Evolutionary conservation across 1,140 invertebrate species (phyloP), one percentile per base, ranked within the genome.

Genomic region (Zophobas morio): DNA sequence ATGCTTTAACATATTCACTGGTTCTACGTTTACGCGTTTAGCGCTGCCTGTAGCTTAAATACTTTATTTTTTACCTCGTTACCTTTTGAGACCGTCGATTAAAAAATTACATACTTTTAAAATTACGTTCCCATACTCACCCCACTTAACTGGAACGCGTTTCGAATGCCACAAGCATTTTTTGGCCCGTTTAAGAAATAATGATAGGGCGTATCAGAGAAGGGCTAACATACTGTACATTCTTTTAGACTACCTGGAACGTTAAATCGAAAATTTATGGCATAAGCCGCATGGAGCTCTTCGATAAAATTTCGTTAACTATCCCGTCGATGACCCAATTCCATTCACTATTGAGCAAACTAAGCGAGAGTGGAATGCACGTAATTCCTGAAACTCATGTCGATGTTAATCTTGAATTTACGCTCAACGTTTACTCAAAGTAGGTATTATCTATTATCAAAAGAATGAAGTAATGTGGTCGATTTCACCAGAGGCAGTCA

Each of bases 361-460:
- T 42, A 20, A 66, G 60, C 56, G 56, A 42, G 60, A 66, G 60
- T 66, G 60, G 60, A 66, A 66, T 66, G 40, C 37, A 66, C 20
- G 60, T 66, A 66, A 66, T 42, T 66, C 37, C 60, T 66, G 60
- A 66, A 66, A 66, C 60, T 66, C 60, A 66, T 66, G 60, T 66
- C 60, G 60, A 66, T 66, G 60, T 33, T 66, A 66, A 66, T 66
- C 60, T 66, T 39, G 37, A 33, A 40, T 42, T 42, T 66, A 36
- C 60, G 2, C 20, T 36, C 6, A 66, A 8, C 60, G 6, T 37
- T 66, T 66, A 51, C 8, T 60, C 36, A 66, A 66, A 42, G 42
- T 42, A 40, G 20, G 20, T 20, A 20, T 20, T 20, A 20, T 20
- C 20, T 20, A 20, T 20, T 20, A 20, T 20, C 20, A 20, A 20